Evolutionary conservation across 2,888 invertebrate species (phyloP), one percentile per base, ranked within the genome.

Genomic region (Priocnemis perturbator): DNA sequence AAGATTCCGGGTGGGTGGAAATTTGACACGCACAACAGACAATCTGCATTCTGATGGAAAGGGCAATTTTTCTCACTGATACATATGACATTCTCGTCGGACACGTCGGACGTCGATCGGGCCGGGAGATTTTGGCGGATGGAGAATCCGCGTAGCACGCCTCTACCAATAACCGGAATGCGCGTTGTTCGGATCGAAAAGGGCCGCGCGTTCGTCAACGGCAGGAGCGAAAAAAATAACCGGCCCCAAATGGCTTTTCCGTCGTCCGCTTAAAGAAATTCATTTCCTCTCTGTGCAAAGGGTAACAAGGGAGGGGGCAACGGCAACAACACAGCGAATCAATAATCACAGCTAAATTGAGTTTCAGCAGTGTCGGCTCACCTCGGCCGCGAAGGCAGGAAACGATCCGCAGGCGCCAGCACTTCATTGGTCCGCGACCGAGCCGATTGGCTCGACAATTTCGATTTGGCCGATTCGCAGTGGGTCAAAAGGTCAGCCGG

Each of bases 331-430:
- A 50, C 5, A 9, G 19, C 37, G 30, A 37, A 57, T 73, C 68
- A 67, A 77, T 77, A 74, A 77, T 74, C 77, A 60, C 71, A 45
- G 63, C 62, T 65, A 62, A 68, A 78, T 78, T 71, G 69, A 67
- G 68, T 71, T 71, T 71, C 65, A 60, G 52, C 37, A 61, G 47
- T 58, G 50, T 57, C 59, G 56, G 17, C 47, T 58, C 50, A 45
- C 55, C 37, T 55, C 37, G 15, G 45, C 60, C 21, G 44, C 59
- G 52, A 60, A 60, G 52, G 60, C 26, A 17, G 45, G 60, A 60
- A 50, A 30, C 55, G 55, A 21, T 55, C 14, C 20, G 23, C 64
- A 47, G 64, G 37, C 64, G 47, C 15, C 52, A 17, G 58, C 48
- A 15, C 30, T 64, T 53, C 67, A 63, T 74, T 77, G 63, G 72